Conservation (phyloP, 1,140 invertebrate genomes). For the Brachionus calyciflorus region DNA sequence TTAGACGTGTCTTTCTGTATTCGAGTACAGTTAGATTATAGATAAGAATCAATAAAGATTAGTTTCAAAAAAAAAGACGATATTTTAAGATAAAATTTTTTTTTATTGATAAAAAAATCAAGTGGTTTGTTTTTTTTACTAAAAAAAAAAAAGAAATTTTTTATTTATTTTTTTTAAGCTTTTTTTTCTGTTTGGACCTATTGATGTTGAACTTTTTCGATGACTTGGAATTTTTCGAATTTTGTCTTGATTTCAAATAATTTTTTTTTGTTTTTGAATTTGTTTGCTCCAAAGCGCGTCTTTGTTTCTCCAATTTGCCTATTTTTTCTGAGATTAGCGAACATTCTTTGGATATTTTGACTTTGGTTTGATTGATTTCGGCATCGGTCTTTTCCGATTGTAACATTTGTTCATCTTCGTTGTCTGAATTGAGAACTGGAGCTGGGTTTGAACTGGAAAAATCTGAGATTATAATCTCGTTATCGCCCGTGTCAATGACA, state of each 20-base stretch:
- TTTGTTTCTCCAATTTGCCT: conserved; percentile 26
- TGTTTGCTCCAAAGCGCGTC: background rate
- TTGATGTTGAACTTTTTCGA: conserved; percentile 29
- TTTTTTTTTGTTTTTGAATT: conserved; percentile 33
- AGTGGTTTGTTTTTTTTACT: no score
- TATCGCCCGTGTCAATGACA: conserved; percentile 16
- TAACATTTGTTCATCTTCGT: background rate
- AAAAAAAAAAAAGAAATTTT: background rate
- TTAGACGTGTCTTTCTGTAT: no score
- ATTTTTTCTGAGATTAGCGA: conserved; percentile 5
- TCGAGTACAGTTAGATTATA: no score
- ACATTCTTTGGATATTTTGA: conserved; percentile 1
- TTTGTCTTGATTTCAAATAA: conserved; percentile 32
- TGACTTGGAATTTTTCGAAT: conserved; percentile 44
- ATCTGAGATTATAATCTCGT: conserved; percentile 20
- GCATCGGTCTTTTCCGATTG: conserved; percentile 44
- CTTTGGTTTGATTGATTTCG: conserved; percentile 24
- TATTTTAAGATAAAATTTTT: background rate
- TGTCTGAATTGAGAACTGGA: background rate
- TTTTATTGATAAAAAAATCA: conserved; percentile 30
- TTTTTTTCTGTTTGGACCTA: conserved; percentile 1
- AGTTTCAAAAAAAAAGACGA: no score
- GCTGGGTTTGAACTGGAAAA: conserved; percentile 9
- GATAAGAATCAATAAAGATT: no score
- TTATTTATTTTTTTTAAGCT: conserved; percentile 24